Evolutionary conservation across 2,797 vertebrate genomes (phyloP).

Genomic region (Diglossa cyanea): DNA sequence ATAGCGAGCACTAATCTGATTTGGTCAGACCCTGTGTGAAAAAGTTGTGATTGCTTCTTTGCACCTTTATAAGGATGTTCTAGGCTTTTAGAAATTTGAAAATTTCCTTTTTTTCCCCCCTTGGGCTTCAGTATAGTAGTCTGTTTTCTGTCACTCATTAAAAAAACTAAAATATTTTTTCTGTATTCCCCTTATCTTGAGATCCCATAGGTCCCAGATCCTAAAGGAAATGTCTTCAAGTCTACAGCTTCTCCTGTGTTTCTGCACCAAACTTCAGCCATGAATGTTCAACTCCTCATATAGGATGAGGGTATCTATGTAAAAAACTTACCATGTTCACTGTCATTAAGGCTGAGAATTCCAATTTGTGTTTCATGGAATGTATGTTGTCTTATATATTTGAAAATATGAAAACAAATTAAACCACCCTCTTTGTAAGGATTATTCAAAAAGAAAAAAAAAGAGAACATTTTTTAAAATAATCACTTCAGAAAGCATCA

Average conservation of each 20-base stretch:
- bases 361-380: not conserved
- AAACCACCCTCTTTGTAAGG: not conserved
- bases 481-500: not conserved
- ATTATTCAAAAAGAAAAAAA: not conserved
- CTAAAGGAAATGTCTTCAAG: not conserved
- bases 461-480: rapidly evolving
- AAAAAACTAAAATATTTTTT: not conserved
- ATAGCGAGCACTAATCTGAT: not conserved
- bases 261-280: not conserved
- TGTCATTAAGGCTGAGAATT: not conserved
- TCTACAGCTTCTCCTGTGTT: not conserved
- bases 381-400: not conserved
- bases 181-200: not conserved
- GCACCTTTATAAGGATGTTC: not conserved
- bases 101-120: not conserved
- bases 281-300: not conserved
- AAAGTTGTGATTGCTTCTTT: not conserved
- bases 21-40: not conserved
- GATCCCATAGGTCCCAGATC: not conserved
- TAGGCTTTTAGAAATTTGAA: not conserved
- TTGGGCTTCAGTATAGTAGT: not conserved
- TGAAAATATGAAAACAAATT: not conserved
- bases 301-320: not conserved
- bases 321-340: not conserved
- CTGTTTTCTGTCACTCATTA: not conserved